phyloP scores from a whole-genome alignment of 2,113 vertebrate genomes.

The Stictonetta naevosa region DNA sequence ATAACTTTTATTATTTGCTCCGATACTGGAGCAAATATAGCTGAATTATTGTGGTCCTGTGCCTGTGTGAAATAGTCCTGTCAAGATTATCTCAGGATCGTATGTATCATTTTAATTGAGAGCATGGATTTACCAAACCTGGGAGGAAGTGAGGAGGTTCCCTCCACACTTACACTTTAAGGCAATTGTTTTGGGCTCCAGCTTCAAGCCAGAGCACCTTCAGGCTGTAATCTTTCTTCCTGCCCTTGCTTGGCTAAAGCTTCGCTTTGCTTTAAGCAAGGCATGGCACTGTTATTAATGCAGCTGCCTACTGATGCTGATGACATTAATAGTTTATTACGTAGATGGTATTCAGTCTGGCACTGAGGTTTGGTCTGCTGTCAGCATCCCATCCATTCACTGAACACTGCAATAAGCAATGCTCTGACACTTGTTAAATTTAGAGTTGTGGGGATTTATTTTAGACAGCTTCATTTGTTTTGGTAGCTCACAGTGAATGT shows the following conservation, averaged over 20 bases:
- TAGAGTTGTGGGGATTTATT: neutral
- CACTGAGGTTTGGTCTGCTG: neutral
- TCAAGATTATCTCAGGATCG: neutral
- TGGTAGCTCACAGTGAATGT: neutral
- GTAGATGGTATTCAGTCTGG: neutral
- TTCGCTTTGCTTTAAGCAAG: neutral
- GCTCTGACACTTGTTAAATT: conserved; percentile 14
- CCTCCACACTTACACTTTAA: neutral
- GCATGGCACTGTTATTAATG: neutral
- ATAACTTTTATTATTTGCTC: neutral
- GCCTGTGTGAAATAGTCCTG: neutral
- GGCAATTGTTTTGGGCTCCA: neutral
- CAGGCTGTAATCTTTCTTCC: neutral
- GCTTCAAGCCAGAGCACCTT: neutral
- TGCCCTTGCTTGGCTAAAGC: neutral
- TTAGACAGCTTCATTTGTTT: neutral
- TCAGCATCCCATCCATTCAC: conserved; percentile 26
- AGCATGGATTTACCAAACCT: neutral
- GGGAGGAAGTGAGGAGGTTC: neutral
- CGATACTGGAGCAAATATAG: neutral
- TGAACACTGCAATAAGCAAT: neutral
- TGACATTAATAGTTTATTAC: conserved; percentile 5
- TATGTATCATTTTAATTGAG: neutral
- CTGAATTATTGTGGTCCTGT: neutral
- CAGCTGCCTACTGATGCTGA: neutral